Evolutionary conservation across 2,113 vertebrate genomes (phyloP).

Genomic region (Microcebus jonahi): DNA sequence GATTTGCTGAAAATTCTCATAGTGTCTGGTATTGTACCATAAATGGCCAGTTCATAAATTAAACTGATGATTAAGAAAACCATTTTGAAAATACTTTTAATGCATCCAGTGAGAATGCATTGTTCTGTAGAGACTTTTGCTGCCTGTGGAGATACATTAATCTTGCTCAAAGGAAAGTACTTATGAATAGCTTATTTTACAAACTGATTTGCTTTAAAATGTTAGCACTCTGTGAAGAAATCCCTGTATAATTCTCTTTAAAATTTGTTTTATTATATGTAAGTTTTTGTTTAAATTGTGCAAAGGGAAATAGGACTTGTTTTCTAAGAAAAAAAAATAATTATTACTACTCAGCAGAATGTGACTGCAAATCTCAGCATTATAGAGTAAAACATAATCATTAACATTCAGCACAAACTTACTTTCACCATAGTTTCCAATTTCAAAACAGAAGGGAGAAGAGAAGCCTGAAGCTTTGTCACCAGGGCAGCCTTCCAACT

Average conservation of each 20-base stretch:
- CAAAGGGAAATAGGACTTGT: background rate
- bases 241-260: background rate
- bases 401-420: background rate
- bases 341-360: background rate
- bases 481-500: background rate
- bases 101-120: background rate
- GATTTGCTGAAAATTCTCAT: background rate
- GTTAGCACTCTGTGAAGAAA: background rate
- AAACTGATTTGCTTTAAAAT: background rate
- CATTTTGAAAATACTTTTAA: background rate
- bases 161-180: background rate
- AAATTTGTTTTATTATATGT: background rate
- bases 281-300: background rate
- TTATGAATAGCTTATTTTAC: background rate
- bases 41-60: background rate
- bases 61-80: background rate
- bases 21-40: background rate
- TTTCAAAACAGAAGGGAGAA: background rate
- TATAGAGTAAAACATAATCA: background rate
- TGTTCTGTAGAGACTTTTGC: background rate
- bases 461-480: background rate
- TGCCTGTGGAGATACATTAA: background rate
- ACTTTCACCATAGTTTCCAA: background rate
- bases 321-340: background rate
- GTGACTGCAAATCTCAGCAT: background rate